These are phyloP conservation scores for Cylindroiulus punctatus DNA, from an alignment of 2,888 invertebrate species.

Conservation along the genomic window DNA sequence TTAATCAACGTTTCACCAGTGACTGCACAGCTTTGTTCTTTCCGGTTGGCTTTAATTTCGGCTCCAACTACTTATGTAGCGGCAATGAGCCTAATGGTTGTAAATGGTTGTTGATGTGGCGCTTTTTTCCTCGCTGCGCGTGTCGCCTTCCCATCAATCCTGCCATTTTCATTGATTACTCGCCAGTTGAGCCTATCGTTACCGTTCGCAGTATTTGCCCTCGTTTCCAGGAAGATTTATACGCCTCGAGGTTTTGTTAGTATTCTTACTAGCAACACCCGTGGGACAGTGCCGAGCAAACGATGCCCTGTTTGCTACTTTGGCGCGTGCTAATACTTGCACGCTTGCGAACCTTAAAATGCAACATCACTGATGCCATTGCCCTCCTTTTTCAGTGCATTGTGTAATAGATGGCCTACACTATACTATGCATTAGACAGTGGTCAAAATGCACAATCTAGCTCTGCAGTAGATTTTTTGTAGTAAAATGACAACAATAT, in stretches of 20 bases:
- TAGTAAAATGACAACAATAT: too few relatives aligned
- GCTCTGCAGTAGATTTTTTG: too few relatives aligned
- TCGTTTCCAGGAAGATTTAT: not conserved
- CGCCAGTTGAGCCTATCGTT: not conserved
- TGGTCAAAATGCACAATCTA: too few relatives aligned
- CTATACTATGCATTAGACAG: too few relatives aligned
- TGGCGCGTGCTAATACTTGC: not conserved
- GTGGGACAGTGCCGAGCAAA: not conserved
- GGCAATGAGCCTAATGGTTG: slow-evolving; percentile 18
- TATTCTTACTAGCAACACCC: not conserved
- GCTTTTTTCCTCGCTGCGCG: not conserved
- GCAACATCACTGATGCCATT: too few relatives aligned
- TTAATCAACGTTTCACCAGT: slow-evolving; percentile 1
- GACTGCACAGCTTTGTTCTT: slow-evolving; percentile 1
- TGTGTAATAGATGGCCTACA: too few relatives aligned
- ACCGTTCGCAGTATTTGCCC: not conserved
- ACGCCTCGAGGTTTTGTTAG: not conserved
- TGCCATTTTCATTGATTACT: slow-evolving; percentile 9
- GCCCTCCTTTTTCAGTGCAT: too few relatives aligned
- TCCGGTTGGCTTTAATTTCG: not conserved
- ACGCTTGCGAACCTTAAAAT: too few relatives aligned
- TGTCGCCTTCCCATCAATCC: slow-evolving; percentile 2
- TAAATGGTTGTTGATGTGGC: slow-evolving; percentile 18
- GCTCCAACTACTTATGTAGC: slow-evolving; percentile 9
- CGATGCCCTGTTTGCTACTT: not conserved